Percentiles rank a stretch among this genome's conserved stretches.
phyloP scores from a whole-genome alignment of 2,888 invertebrate genomes.

The Venustoraphidia nigricollis region DNA sequence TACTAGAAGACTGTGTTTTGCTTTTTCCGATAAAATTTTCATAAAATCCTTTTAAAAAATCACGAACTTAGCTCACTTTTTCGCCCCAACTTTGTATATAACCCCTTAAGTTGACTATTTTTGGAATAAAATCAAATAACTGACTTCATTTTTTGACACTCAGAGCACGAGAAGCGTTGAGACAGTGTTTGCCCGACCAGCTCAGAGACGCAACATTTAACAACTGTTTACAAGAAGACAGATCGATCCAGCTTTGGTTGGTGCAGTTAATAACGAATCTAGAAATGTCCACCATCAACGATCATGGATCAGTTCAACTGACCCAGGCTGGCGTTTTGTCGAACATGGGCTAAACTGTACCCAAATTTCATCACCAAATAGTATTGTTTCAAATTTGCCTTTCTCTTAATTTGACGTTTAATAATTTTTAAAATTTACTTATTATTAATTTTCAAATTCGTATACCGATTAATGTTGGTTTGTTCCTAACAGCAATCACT shows the following conservation, averaged over 20 bases:
- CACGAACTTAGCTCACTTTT: too few relatives aligned
- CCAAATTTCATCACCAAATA: too few relatives aligned
- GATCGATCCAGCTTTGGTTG: constrained; percentile 94
- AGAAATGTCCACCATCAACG: constrained; percentile 39
- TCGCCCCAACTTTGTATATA: too few relatives aligned
- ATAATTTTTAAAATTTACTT: not conserved
- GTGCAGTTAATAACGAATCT: constrained; percentile 85
- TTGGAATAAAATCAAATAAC: not conserved
- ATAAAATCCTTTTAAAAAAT: too few relatives aligned
- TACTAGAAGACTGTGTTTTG: too few relatives aligned
- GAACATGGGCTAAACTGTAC: not conserved
- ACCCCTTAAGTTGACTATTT: not conserved
- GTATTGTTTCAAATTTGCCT: not conserved
- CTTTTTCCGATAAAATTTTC: too few relatives aligned
- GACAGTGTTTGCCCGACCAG: constrained; percentile 96
- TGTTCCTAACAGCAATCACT: too few relatives aligned
- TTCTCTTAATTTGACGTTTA: not conserved
- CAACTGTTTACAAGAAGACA: constrained; percentile 86
- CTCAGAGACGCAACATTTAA: constrained; percentile 90
- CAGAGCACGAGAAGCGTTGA: constrained; percentile 86
- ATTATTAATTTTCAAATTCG: not conserved
- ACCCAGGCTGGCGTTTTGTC: constrained; percentile 49
- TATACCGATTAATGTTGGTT: not conserved
- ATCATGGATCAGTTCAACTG: constrained; percentile 35
- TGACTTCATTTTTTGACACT: not conserved